Evolutionary conservation across 2,113 vertebrate species (phyloP).

Genomic region (Nothobranchius kuhntae): DNA sequence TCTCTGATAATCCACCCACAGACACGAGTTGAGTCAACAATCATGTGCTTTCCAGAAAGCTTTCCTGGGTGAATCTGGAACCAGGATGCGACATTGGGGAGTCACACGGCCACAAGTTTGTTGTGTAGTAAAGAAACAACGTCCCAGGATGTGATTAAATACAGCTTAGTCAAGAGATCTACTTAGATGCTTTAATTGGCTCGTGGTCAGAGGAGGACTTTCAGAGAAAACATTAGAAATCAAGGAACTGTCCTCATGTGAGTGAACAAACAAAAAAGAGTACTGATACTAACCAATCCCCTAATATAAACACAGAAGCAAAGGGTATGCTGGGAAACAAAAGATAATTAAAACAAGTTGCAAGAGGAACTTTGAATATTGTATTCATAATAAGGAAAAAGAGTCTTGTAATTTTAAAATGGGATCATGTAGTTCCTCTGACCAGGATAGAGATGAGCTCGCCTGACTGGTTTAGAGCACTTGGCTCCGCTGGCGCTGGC

Average conservation of each 20-base stretch:
- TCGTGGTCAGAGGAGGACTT: conserved; percentile 27
- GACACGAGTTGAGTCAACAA: conserved; percentile 7
- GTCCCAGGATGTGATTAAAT: conserved; percentile 56
- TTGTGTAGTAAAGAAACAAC: conserved; percentile 45
- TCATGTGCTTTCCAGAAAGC: conserved; percentile 30
- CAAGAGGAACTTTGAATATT: background rate
- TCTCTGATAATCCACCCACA: conserved; percentile 1
- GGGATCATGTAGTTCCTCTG: conserved; percentile 63
- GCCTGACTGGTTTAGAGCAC: conserved; percentile 84
- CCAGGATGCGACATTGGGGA: conserved; percentile 23
- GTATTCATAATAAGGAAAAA: background rate
- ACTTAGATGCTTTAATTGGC: conserved; percentile 66
- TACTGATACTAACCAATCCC: conserved; percentile 4
- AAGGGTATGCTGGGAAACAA: background rate
- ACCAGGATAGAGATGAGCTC: conserved; percentile 51
- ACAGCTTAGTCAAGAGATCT: conserved; percentile 52
- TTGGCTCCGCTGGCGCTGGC: conserved; percentile 61
- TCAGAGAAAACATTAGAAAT: conserved; percentile 23
- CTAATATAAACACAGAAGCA: conserved; percentile 14
- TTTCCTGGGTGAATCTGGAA: conserved; percentile 36
- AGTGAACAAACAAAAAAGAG: conserved; percentile 14
- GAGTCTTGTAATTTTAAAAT: conserved; percentile 26
- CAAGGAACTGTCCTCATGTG: conserved; percentile 23
- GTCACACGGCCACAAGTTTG: conserved; percentile 17
- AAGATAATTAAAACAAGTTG: conserved; percentile 7